Conservation (phyloP, 2,113 vertebrate genomes). For the Morphnarchus princeps region DNA sequence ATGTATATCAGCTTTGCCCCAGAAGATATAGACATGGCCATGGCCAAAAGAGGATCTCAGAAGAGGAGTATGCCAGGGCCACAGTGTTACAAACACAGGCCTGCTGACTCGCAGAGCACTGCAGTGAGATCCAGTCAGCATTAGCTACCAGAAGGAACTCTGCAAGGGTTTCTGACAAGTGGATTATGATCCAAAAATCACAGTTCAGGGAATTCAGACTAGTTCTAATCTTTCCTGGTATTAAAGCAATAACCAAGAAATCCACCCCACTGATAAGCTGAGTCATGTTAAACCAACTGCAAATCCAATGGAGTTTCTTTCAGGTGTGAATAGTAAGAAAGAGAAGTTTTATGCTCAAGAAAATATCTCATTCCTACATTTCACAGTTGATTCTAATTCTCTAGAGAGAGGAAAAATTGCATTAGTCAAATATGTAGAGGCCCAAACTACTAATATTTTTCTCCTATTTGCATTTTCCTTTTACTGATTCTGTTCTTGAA, state of each 20-base stretch:
- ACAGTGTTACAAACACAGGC: background rate
- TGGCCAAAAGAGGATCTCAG: background rate
- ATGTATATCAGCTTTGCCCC: accelerated
- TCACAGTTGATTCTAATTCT: background rate
- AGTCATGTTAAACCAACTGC: background rate
- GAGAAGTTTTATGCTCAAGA: background rate
- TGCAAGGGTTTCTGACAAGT: background rate
- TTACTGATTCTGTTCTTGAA: background rate
- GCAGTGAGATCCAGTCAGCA: background rate
- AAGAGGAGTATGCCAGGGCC: background rate
- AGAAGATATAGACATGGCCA: accelerated
- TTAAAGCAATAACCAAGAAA: background rate
- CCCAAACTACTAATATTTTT: too few relatives aligned
- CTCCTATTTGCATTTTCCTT: background rate
- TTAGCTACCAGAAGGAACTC: background rate
- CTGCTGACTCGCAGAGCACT: background rate
- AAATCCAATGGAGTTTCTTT: background rate
- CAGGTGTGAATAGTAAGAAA: background rate
- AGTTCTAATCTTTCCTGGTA: background rate
- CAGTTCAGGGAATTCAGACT: background rate
- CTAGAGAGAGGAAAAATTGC: background rate
- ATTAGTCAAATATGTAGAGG: background rate
- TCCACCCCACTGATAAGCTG: background rate
- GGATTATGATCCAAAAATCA: background rate
- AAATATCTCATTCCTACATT: background rate